Evolutionary conservation across 2,113 vertebrate genomes (phyloP).

Genomic region (Cololabis saira): DNA sequence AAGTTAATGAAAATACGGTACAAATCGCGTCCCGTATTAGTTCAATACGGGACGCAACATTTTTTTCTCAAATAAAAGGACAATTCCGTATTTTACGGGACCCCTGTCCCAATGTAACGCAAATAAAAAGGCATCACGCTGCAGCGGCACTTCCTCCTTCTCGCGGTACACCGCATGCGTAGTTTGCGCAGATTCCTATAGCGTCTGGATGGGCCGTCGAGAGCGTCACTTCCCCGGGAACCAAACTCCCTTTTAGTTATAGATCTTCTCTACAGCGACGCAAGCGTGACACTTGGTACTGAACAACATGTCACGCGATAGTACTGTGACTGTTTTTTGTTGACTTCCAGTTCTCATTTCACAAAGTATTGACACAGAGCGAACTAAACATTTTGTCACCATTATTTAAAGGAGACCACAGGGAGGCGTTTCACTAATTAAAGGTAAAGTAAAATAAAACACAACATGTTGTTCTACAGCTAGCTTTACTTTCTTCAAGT

Average conservation of each 20-base stretch:
- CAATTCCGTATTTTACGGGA: too few species aligned
- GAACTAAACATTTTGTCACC: slow-evolving; percentile 3
- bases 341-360: slow-evolving; percentile 63
- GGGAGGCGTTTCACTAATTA: slow-evolving; percentile 13
- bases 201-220: slow-evolving; percentile 18
- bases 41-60: too few species aligned
- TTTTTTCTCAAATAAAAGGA: too few species aligned
- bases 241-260: background rate
- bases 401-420: slow-evolving; percentile 25
- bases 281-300: slow-evolving; percentile 28
- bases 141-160: slow-evolving; percentile 40
- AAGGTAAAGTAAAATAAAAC: slow-evolving; percentile 58
- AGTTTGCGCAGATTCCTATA: slow-evolving; percentile 3
- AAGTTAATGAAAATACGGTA: too few species aligned
- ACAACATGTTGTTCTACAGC: slow-evolving; percentile 38
- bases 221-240: accelerated
- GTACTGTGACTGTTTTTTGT: slow-evolving; percentile 72
- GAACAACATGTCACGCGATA: slow-evolving; percentile 73
- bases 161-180: background rate
- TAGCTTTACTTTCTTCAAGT: slow-evolving; percentile 18
- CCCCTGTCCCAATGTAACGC: too few species aligned
- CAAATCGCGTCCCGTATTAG: too few species aligned
- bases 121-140: background rate
- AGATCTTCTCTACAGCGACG: slow-evolving; percentile 38
- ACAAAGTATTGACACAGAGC: slow-evolving; percentile 19